Conservation (phyloP, 2,113 vertebrate species). For the Ramphastos sulfuratus region DNA sequence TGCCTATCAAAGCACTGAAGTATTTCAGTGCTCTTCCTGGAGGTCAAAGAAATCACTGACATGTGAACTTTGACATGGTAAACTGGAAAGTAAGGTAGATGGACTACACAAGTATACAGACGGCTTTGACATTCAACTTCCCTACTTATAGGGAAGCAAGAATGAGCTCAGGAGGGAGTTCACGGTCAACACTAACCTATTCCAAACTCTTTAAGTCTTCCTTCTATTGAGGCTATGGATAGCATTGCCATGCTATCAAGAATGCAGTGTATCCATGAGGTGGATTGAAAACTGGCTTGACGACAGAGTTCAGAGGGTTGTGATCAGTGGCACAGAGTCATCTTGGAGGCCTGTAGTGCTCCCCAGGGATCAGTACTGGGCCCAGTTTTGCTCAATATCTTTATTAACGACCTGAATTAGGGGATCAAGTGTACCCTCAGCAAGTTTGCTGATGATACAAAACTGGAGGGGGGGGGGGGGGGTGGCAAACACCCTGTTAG, state of each 20-base stretch:
- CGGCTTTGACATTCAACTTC: background rate
- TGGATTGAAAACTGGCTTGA: no score
- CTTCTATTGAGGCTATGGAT: background rate
- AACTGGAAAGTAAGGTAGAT: background rate
- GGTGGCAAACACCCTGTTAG: no score
- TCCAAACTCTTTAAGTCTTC: background rate
- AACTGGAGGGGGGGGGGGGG: no score
- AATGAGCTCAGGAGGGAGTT: background rate
- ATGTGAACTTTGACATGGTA: background rate
- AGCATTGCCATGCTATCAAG: background rate
- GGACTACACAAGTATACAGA: background rate
- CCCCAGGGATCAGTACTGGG: no score
- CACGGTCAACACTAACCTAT: background rate
- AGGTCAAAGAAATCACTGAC: background rate
- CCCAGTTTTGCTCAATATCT: no score
- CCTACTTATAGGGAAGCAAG: background rate
- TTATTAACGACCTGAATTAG: no score
- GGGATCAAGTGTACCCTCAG: no score
- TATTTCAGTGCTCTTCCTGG: background rate
- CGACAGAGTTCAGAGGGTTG: no score
- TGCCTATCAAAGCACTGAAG: background rate
- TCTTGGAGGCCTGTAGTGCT: no score
- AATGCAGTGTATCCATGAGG: background rate
- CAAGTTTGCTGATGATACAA: no score
- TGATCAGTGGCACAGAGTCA: no score